Base-by-base conservation (phyloP, 2,797 vertebrate species). In the Pangasius larnaudii region DNA sequence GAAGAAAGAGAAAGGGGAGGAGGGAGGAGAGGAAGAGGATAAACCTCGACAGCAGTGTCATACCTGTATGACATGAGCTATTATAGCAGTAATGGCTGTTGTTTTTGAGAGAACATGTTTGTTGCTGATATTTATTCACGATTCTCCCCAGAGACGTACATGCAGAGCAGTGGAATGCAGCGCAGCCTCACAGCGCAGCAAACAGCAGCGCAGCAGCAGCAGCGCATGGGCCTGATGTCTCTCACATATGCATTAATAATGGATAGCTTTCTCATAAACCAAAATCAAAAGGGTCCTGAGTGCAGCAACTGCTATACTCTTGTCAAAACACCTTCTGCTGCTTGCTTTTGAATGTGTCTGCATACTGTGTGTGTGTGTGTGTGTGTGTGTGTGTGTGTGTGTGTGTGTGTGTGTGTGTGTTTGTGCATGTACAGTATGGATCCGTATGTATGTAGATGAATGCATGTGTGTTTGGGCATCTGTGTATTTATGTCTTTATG, bases 191-290 rank as follows among this genome's bases (percentile, higher is more conserved):
- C 42, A 63, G 49, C 49, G n/a, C 89, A 86, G 82, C 77, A 51
- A 87, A 83, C 59, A 78, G 84, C 59, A 61, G 75, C 33, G 10
- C 65, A 53, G 67, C 75, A 77, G 42, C 42, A 36, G 80, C n/a
- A 53, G 72, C 49, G 1, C 58, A 53, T 85, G 75, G 42, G 75
- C 42, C 46, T 88, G 42, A 69, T 81, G 77, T 24, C 58, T 88
- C 61, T 90, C 59, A 83, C 78, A 87, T 88, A 78, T 84, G 72
- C 89, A 92, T 91, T 88, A 92, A 91, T 91, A 90, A 91, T 88
- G 85, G 83, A 61, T 51, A 81, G 69, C 65, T 87, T 88, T 87
- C 89, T 90, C 87, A 90, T 86, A 65, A 87, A 87, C 72, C 24
- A 87, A 85, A 89, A 81, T 88, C 88, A 80, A 83, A 88, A 72